A percentile compares a stretch with the other conserved stretches of the same genome.
phyloP scores from a whole-genome alignment of 2,797 vertebrate species.

The Pantherophis vulpinus region DNA sequence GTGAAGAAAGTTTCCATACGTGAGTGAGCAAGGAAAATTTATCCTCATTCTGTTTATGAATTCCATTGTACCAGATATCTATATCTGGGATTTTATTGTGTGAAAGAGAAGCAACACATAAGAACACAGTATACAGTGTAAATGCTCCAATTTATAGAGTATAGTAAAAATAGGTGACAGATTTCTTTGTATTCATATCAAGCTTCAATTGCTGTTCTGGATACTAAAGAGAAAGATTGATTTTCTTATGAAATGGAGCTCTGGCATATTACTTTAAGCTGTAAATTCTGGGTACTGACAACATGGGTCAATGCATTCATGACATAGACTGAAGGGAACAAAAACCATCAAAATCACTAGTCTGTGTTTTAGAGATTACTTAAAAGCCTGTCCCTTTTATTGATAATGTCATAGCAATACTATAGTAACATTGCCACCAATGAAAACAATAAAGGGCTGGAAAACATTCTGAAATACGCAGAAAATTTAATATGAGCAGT shows the following conservation, averaged over 20 bases:
- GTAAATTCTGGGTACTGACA: constrained; percentile 1
- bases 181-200: constrained; percentile 28
- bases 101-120: not conserved
- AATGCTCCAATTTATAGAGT: constrained; percentile 46
- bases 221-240: not conserved
- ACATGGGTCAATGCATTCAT: constrained; percentile 25
- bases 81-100: constrained; percentile 35
- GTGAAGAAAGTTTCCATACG: constrained; percentile 54
- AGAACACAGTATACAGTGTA: constrained; percentile 46
- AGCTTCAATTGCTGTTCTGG: constrained; percentile 39
- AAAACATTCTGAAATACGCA: constrained; percentile 1
- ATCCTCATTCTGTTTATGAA: constrained; percentile 51
- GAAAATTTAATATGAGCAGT: not conserved
- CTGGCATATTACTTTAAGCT: fast-evolving
- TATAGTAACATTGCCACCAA: not conserved
- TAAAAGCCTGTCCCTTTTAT: not conserved
- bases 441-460: not conserved
- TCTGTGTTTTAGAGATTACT: constrained; percentile 5
- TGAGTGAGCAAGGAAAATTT: constrained; percentile 44
- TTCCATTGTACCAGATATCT: constrained; percentile 33
- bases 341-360: constrained; percentile 13
- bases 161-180: constrained; percentile 51
- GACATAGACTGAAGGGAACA: not conserved
- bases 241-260: constrained; percentile 33
- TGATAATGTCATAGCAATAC: not conserved